Conservation (phyloP, 2,888 invertebrate genomes). For the Thelaira solivaga region DNA sequence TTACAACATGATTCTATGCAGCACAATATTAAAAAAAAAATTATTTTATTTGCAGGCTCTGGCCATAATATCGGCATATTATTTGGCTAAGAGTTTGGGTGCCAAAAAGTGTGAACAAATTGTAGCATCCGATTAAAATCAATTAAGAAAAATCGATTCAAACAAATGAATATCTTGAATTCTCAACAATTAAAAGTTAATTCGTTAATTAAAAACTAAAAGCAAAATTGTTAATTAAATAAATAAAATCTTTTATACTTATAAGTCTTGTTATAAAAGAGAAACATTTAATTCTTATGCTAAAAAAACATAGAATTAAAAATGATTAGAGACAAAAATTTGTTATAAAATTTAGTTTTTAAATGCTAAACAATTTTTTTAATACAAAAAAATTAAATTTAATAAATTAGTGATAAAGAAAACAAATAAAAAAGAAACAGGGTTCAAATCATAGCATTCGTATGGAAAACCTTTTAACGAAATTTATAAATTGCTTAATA, state of each 20-base stretch:
- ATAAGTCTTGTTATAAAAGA: constrained; percentile 3
- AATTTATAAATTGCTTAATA: too few relatives aligned
- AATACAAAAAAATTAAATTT: too few relatives aligned
- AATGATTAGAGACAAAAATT: too few relatives aligned
- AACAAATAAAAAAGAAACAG: too few relatives aligned
- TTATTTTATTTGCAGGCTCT: constrained; percentile 53
- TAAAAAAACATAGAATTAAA: too few relatives aligned
- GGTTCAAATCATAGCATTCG: too few relatives aligned
- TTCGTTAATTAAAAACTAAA: constrained; percentile 32
- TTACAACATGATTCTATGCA: not conserved
- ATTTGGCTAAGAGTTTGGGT: constrained; percentile 61
- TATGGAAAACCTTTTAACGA: too few relatives aligned
- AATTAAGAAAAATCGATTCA: not conserved
- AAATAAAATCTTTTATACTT: constrained; percentile 27
- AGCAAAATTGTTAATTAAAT: constrained; percentile 41
- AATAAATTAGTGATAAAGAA: too few relatives aligned
- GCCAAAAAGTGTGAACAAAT: constrained; percentile 59
- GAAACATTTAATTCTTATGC: too few relatives aligned
- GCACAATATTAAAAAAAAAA: not conserved
- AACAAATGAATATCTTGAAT: constrained; percentile 14
- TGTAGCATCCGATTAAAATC: constrained; percentile 57
- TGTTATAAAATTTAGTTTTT: too few relatives aligned
- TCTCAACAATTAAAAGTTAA: constrained; percentile 30
- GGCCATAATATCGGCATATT: constrained; percentile 63
- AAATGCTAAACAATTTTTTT: too few relatives aligned